These are phyloP conservation scores for Vanessa cardui DNA, from an alignment of 2,888 invertebrate species.

Conservation along the genomic window DNA sequence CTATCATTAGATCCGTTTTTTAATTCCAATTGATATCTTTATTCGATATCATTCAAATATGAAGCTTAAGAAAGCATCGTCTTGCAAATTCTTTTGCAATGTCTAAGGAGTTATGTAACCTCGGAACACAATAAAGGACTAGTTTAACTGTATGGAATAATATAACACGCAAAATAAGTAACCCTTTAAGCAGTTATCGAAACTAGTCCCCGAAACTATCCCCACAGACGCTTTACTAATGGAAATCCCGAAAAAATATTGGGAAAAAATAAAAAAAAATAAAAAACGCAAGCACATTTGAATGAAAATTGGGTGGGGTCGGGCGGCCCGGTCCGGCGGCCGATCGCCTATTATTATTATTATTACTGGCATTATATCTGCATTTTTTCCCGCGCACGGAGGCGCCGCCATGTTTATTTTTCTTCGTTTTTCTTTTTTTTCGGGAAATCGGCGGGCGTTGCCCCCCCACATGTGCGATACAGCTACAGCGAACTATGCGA, in stretches of 20 bases:
- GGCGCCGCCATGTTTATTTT: conserved; percentile 75
- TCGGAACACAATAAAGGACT: background rate
- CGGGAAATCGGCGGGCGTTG: conserved; percentile 67
- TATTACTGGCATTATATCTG: conserved; percentile 82
- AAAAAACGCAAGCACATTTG: conserved; percentile 70
- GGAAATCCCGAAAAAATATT: conserved; percentile 80
- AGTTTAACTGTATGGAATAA: conserved; percentile 6
- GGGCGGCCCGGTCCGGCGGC: conserved; percentile 62
- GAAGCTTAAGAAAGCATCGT: background rate
- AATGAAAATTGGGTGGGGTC: conserved; percentile 80
- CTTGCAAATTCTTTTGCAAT: background rate
- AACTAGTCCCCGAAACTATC: conserved; percentile 59
- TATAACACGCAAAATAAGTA: conserved; percentile 28
- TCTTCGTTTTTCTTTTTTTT: conserved; percentile 75
- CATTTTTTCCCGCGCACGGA: conserved; percentile 78
- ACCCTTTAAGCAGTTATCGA: conserved; percentile 56
- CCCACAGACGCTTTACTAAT: conserved; percentile 74
- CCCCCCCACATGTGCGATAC: conserved; percentile 60
- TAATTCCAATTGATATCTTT: too few species aligned
- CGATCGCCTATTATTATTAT: conserved; percentile 82
- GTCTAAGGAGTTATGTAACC: background rate
- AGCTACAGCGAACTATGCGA: conserved; percentile 74
- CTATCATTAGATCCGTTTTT: background rate
- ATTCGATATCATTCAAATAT: background rate
- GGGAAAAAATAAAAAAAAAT: conserved; percentile 68